Evolutionary conservation across 2,888 invertebrate species (phyloP).

Genomic region (Rhamphomyia laevipes): DNA sequence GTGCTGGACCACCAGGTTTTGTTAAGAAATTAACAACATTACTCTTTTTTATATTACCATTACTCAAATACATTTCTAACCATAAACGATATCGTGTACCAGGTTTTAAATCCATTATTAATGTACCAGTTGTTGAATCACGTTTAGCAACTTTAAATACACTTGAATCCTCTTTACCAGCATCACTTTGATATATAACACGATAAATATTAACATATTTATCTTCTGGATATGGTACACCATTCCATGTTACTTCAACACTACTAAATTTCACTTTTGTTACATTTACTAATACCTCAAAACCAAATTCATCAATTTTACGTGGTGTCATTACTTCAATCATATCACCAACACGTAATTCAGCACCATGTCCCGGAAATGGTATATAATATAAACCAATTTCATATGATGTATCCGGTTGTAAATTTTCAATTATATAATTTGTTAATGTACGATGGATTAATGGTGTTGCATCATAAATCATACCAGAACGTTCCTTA

Average conservation of each 20-base stretch:
- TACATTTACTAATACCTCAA: constrained; percentile 65
- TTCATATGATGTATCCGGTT: constrained; percentile 68
- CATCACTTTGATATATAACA: constrained; percentile 68
- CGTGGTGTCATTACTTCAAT: constrained; percentile 61
- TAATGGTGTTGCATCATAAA: constrained; percentile 73
- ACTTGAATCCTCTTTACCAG: constrained; percentile 58
- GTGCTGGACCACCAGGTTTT: constrained; percentile 52
- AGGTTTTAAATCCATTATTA: constrained; percentile 58
- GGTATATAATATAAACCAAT: constrained; percentile 75
- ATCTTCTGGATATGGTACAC: constrained; percentile 79
- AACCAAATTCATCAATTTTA: constrained; percentile 65
- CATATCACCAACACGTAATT: constrained; percentile 58
- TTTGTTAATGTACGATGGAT: constrained; percentile 70
- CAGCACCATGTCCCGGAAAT: constrained; percentile 65
- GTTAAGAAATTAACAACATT: constrained; percentile 81
- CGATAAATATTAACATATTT: constrained; percentile 83
- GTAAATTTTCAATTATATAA: constrained; percentile 65
- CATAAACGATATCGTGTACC: constrained; percentile 75
- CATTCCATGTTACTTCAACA: constrained; percentile 69
- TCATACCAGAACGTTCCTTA: constrained; percentile 68
- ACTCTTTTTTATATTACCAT: constrained; percentile 80
- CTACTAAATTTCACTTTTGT: constrained; percentile 63
- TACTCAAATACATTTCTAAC: constrained; percentile 80
- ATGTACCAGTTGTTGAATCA: constrained; percentile 53
- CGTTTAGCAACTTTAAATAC: constrained; percentile 64